Conservation (phyloP, 2,888 invertebrate species). For the Scaptomyza reducta region DNA sequence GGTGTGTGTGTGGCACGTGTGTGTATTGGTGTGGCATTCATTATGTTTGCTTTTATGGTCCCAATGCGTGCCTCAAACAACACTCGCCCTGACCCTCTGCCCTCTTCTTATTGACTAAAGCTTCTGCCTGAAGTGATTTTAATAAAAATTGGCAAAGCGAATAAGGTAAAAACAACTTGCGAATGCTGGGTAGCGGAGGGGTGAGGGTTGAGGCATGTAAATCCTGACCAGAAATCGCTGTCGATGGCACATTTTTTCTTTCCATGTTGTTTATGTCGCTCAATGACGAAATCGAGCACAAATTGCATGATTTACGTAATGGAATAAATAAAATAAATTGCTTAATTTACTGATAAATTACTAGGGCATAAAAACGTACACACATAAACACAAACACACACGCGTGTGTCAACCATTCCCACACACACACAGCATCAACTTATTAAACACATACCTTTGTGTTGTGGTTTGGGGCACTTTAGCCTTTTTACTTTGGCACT, state of each 20-base stretch:
- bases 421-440: slow-evolving; percentile 27
- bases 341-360: slow-evolving; percentile 83
- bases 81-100: not conserved
- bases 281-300: slow-evolving; percentile 78
- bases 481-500: slow-evolving; percentile 68
- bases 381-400: not conserved
- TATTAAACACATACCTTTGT: slow-evolving; percentile 48
- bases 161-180: slow-evolving; percentile 70
- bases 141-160: slow-evolving; percentile 77
- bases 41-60: slow-evolving; percentile 71
- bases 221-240: slow-evolving; percentile 77
- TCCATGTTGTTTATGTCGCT: slow-evolving; percentile 24
- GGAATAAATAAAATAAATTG: slow-evolving; percentile 83
- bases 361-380: slow-evolving; percentile 43
- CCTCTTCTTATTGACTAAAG: slow-evolving; percentile 8
- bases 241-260: slow-evolving; percentile 62
- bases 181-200: not conserved
- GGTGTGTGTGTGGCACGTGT: slow-evolving; percentile 28
- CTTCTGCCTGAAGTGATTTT: slow-evolving; percentile 74
- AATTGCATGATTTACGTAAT: slow-evolving; percentile 82
- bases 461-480: slow-evolving; percentile 31
- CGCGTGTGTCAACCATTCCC: slow-evolving; percentile 3
- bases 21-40: slow-evolving; percentile 56
- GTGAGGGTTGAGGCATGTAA: slow-evolving; percentile 57
- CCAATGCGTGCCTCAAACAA: slow-evolving; percentile 46